These are phyloP conservation scores for Tetragnatha montana DNA, from an alignment of 2,888 invertebrate species.

Conservation along the genomic window DNA sequence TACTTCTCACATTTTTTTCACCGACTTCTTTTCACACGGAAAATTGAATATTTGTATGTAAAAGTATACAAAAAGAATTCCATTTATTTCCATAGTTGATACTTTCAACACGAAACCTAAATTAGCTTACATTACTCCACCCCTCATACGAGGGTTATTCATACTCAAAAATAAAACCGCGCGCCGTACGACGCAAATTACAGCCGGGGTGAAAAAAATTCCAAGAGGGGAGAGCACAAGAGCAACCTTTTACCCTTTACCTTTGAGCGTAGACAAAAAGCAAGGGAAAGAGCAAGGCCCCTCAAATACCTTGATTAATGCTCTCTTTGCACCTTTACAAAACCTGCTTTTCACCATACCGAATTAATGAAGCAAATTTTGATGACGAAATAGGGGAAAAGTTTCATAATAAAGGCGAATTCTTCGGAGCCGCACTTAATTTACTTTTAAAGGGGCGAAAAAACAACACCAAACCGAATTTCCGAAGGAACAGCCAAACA, in stretches of 20 bases:
- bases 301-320: slow-evolving; percentile 32
- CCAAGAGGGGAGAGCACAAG: not conserved
- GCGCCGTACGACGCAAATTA: no score
- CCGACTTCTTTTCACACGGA: no score
- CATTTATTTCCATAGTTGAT: no score
- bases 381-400: slow-evolving; percentile 47
- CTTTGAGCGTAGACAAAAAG: not conserved
- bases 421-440: slow-evolving; percentile 54
- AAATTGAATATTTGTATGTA: no score
- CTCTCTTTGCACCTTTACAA: slow-evolving; percentile 18
- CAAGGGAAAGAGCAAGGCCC: not conserved
- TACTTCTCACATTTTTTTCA: no score
- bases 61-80: no score
- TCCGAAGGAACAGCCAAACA: slow-evolving; percentile 48
- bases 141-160: no score
- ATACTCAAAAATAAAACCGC: no score
- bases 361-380: slow-evolving; percentile 61
- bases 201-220: not conserved
- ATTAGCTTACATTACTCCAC: no score
- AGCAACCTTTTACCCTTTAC: slow-evolving; percentile 4
- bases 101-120: no score
- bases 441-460: slow-evolving; percentile 60
- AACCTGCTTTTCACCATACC: slow-evolving; percentile 25
- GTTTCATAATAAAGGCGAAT: slow-evolving; percentile 24
- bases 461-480: slow-evolving; percentile 30